These are phyloP conservation scores for Zoroaster sp. DNA, from an alignment of 53 echinoderm and acorn worm genomes.

Conservation along the genomic window DNA sequence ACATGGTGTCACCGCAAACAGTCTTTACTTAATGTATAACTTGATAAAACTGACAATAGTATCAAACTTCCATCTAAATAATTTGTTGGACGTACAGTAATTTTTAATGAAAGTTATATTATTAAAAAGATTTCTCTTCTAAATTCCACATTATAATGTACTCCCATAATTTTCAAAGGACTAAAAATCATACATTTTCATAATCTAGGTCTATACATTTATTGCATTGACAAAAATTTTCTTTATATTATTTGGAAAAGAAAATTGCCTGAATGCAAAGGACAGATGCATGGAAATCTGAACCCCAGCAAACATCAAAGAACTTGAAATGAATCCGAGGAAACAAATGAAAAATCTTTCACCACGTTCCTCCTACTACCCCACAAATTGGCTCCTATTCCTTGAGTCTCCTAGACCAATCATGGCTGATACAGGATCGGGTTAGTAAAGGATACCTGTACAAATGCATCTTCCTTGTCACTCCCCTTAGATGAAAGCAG, in stretches of 20 bases:
- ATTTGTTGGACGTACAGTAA: too few relatives aligned
- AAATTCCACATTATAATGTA: too few relatives aligned
- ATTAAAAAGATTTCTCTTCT: too few relatives aligned
- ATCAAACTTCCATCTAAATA: too few relatives aligned
- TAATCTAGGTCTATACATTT: not conserved
- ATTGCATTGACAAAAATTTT: not conserved
- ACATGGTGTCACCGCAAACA: too few relatives aligned
- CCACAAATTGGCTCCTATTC: constrained; percentile 35
- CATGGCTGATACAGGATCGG: not conserved
- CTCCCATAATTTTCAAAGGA: not conserved
- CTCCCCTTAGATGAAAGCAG: not conserved
- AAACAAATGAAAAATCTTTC: constrained; percentile 41
- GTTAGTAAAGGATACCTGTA: not conserved
- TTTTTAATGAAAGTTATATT: too few relatives aligned
- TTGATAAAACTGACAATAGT: too few relatives aligned
- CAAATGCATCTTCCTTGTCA: not conserved
- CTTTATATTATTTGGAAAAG: not conserved
- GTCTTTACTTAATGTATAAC: too few relatives aligned
- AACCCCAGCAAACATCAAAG: not conserved
- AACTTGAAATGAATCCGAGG: constrained; percentile 41
- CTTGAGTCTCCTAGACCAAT: not conserved
- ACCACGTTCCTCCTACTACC: constrained; percentile 41
- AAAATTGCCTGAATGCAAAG: not conserved
- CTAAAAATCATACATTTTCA: not conserved
- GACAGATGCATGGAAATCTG: not conserved